Evolutionary conservation across 2,888 invertebrate species (phyloP).

Genomic region (Nomada goodeniana): DNA sequence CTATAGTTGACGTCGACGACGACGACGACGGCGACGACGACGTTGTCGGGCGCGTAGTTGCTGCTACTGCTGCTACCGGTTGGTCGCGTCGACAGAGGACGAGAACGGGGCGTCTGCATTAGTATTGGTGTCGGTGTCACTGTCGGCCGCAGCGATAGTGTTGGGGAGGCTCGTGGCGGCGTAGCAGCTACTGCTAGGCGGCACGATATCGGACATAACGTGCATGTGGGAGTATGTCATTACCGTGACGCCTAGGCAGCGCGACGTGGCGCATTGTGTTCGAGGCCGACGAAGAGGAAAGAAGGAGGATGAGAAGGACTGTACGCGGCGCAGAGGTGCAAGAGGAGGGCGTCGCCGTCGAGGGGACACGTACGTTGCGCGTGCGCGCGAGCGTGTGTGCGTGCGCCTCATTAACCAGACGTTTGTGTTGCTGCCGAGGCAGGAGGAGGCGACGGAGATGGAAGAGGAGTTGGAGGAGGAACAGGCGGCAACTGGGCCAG

Average conservation of each 20-base stretch:
- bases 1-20: conserved; percentile 51
- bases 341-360: conserved; percentile 64
- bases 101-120: background rate
- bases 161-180: conserved; percentile 52
- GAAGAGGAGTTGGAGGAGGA: conserved; percentile 46
- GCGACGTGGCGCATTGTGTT: conserved; percentile 77
- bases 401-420: conserved; percentile 80
- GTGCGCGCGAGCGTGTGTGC: conserved; percentile 78
- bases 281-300: conserved; percentile 68
- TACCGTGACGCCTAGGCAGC: conserved; percentile 79
- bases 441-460: conserved; percentile 36
- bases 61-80: conserved; percentile 55
- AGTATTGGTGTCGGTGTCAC: conserved; percentile 30
- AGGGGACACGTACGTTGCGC: conserved; percentile 74
- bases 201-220: conserved; percentile 70
- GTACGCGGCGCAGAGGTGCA: conserved; percentile 47
- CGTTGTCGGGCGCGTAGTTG: conserved; percentile 46
- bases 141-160: conserved; percentile 6
- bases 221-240: conserved; percentile 80
- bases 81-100: conserved; percentile 19
- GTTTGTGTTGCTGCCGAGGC: conserved; percentile 72
- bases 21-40: conserved; percentile 58
- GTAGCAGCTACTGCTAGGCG: conserved; percentile 62
- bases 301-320: conserved; percentile 60
- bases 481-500: conserved; percentile 52